Conservation (phyloP, 2,797 vertebrate genomes). For the Anas georgica region DNA sequence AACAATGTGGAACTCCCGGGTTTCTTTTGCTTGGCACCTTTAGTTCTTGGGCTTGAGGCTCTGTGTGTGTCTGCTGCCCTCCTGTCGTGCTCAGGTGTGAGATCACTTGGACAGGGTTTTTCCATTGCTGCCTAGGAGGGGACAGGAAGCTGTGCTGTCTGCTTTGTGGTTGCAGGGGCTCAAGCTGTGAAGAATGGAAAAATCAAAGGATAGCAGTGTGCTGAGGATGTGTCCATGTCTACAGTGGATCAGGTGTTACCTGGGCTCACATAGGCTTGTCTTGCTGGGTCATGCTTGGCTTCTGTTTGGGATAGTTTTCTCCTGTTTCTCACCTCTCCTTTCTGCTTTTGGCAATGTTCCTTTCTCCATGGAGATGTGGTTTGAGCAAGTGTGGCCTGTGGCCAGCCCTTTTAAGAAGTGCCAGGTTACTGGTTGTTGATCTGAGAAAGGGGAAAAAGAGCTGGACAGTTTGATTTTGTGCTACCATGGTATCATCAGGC, state of each 20-base stretch:
- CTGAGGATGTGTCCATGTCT: background rate
- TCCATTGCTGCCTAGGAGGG: background rate
- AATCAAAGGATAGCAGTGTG: background rate
- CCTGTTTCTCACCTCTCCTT: background rate
- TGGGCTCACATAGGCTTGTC: background rate
- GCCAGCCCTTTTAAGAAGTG: background rate
- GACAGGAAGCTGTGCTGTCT: background rate
- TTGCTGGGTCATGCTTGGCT: background rate
- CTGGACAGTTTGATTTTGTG: background rate
- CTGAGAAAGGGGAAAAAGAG: background rate
- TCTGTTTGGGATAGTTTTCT: background rate
- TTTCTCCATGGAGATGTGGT: background rate
- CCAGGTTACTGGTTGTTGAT: background rate
- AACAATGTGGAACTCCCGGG: background rate
- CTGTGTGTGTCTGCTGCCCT: background rate
- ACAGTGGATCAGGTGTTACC: background rate
- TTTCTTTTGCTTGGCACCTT: conserved; percentile 54
- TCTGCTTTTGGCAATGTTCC: background rate
- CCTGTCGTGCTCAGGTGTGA: background rate
- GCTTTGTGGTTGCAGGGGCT: background rate
- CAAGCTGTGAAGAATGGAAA: background rate
- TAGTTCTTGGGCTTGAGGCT: background rate
- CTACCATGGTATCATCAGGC: background rate
- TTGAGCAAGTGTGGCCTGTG: background rate
- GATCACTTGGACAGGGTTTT: conserved; percentile 2